A percentile compares a stretch with the other conserved stretches of the same genome.
Conservation (phyloP, 92 coral and sea anemone genomes). For the Metridium senile region DNA sequence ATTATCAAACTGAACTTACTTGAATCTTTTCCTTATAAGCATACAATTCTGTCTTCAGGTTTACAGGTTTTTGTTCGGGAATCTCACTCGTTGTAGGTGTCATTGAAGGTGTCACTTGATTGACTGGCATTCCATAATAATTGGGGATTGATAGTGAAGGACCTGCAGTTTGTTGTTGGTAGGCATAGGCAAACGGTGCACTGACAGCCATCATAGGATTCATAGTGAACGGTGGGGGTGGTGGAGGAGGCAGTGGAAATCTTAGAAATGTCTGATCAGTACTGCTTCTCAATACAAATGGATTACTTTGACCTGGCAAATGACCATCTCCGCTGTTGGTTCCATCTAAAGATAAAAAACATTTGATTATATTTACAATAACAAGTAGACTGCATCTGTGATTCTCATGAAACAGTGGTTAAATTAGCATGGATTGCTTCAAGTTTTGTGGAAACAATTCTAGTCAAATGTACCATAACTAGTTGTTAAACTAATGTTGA, state of each 20-base stretch:
- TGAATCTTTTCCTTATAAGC: slow-evolving; percentile 66
- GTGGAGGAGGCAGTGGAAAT: slow-evolving; percentile 11
- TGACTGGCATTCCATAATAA: background rate
- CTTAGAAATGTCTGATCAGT: slow-evolving; percentile 3
- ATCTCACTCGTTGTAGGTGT: background rate
- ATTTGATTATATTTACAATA: too few relatives aligned
- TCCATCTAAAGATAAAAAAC: too few relatives aligned
- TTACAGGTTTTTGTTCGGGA: background rate
- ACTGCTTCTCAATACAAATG: slow-evolving; percentile 24
- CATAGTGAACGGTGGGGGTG: slow-evolving; percentile 7
- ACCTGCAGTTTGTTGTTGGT: too few relatives aligned
- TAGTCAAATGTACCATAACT: too few relatives aligned
- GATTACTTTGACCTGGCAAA: slow-evolving; percentile 15
- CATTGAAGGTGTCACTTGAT: background rate
- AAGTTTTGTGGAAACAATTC: too few relatives aligned
- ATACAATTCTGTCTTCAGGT: slow-evolving; percentile 40
- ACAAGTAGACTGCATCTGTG: too few relatives aligned
- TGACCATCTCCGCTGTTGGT: too few relatives aligned
- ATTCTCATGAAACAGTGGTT: too few relatives aligned
- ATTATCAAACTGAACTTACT: slow-evolving; percentile 32
- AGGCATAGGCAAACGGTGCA: background rate
- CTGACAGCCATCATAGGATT: background rate
- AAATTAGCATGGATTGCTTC: too few relatives aligned
- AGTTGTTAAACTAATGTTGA: too few relatives aligned
- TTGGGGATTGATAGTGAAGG: too few relatives aligned